Conservation (phyloP, 2,113 vertebrate species). For the Phyllopteryx taeniolatus region DNA sequence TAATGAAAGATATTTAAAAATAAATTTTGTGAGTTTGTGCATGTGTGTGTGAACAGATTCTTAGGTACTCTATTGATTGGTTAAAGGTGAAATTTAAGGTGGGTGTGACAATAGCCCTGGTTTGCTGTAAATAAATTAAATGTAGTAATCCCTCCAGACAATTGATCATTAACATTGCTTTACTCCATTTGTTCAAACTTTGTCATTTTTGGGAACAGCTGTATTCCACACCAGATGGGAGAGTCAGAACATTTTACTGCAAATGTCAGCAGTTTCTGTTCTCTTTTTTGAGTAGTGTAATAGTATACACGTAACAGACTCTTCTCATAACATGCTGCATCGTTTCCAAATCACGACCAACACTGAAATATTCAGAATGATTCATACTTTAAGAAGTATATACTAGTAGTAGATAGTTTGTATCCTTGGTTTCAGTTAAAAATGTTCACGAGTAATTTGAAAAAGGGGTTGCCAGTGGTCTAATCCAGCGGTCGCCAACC, state of each 20-base stretch:
- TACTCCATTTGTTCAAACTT: background rate
- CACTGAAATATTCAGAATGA: background rate
- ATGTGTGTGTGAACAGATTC: background rate
- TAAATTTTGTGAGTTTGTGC: background rate
- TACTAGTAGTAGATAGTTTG: background rate
- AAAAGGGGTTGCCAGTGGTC: background rate
- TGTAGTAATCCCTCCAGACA: background rate
- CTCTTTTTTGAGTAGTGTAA: conserved; percentile 5
- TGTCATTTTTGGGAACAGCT: conserved; percentile 10
- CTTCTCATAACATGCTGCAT: background rate
- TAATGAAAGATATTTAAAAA: background rate
- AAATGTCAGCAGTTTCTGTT: conserved; percentile 32
- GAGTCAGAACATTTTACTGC: background rate
- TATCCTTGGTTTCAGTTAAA: background rate
- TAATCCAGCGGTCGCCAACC: too few species aligned
- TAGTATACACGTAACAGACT: background rate
- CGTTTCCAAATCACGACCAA: background rate
- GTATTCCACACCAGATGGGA: conserved; percentile 5
- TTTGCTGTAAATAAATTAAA: background rate
- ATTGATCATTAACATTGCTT: background rate
- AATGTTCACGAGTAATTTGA: background rate
- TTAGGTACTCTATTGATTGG: background rate
- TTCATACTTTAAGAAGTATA: background rate
- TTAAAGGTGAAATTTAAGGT: background rate
- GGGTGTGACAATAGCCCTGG: background rate